Percentiles rank a stretch among this genome's conserved stretches.
Evolutionary conservation across 2,113 vertebrate genomes (phyloP).

Genomic region (Aphyosemion australe): DNA sequence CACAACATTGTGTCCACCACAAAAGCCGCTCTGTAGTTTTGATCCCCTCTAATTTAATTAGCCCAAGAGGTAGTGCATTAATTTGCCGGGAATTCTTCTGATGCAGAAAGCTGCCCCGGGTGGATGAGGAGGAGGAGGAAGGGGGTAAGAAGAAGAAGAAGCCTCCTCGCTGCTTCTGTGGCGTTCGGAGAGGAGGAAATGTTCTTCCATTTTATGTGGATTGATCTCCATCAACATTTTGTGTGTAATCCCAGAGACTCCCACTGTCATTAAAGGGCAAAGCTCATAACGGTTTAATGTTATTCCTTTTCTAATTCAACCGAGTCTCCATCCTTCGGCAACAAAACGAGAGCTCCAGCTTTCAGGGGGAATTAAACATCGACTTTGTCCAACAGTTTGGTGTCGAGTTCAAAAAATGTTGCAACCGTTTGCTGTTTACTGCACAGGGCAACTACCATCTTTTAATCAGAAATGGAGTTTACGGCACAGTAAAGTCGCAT

Average conservation of each 20-base stretch:
- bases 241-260: constrained; percentile 34
- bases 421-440: background rate
- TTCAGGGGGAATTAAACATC: constrained; percentile 46
- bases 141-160: constrained; percentile 77
- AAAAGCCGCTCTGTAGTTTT: constrained; percentile 99
- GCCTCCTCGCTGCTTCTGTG: constrained; percentile 89
- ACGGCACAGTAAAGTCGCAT: background rate
- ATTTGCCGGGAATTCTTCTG: constrained; percentile 99
- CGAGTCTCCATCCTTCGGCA: constrained; percentile 42
- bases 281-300: constrained; percentile 51
- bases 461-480: constrained; percentile 7
- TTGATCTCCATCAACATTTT: constrained; percentile 47
- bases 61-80: constrained; percentile 98
- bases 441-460: background rate
- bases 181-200: constrained; percentile 79
- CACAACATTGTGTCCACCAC: constrained; percentile 98
- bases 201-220: constrained; percentile 42
- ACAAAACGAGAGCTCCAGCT: constrained; percentile 21
- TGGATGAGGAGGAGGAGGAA: constrained; percentile 65
- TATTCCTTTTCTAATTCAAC: constrained; percentile 38
- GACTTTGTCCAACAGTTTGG: constrained; percentile 9
- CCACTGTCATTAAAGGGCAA: constrained; percentile 30
- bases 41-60: constrained; percentile 99
- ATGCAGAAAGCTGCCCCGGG: constrained; percentile 94
- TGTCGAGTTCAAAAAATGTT: background rate